Conservation (phyloP, 1,140 invertebrate genomes). For the Bombus confusus region DNA sequence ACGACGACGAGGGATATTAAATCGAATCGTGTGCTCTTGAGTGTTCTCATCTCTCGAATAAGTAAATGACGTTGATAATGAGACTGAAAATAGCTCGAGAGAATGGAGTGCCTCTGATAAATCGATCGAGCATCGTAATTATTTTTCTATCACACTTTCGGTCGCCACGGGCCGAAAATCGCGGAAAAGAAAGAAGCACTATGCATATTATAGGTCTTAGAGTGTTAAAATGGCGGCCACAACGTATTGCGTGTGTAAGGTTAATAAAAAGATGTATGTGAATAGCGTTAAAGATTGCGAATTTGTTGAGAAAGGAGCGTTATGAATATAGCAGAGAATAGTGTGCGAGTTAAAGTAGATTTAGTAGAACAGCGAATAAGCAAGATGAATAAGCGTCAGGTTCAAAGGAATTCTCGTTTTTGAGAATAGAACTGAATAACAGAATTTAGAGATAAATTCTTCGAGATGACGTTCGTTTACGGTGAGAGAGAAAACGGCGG, state of each 20-base stretch:
- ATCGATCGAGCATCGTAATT: conserved; percentile 33
- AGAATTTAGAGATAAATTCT: too few species aligned
- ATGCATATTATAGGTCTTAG: conserved; percentile 34
- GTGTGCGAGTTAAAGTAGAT: not conserved
- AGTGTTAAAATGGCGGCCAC: not conserved
- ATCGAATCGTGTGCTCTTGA: not conserved
- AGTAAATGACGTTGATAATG: not conserved
- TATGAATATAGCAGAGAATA: not conserved
- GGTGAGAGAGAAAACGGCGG: not conserved
- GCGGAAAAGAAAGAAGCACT: not conserved
- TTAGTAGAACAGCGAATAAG: conserved; percentile 2
- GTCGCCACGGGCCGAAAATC: conserved; percentile 57
- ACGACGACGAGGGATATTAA: not conserved
- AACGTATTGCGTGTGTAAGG: not conserved
- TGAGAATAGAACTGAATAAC: conserved; percentile 65
- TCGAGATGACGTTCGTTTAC: too few species aligned
- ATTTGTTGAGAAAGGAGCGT: not conserved
- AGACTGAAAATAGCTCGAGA: conserved; percentile 6
- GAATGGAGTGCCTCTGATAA: not conserved
- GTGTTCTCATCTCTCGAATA: not conserved
- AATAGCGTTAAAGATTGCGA: not conserved
- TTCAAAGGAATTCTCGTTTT: conserved; percentile 46
- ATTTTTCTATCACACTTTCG: conserved; percentile 64
- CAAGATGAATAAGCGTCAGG: conserved; percentile 5
- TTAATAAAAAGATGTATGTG: not conserved